Evolutionary conservation across 2,113 vertebrate species (phyloP), one percentile per base, ranked within the genome.

Genomic region (Callaeas wilsoni): DNA sequence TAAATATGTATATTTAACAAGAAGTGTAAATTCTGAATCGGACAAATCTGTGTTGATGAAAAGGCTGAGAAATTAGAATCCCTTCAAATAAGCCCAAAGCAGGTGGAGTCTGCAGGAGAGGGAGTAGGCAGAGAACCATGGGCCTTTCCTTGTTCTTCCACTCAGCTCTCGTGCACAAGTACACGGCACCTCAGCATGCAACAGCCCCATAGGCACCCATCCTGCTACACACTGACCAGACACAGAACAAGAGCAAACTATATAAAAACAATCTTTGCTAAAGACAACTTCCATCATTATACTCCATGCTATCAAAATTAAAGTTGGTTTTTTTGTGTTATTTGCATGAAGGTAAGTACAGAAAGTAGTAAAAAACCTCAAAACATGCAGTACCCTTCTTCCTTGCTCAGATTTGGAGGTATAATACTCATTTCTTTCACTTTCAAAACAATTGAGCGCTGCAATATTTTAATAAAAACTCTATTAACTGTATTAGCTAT

Each of bases 131-230:
- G 17, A 87, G 62, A 79, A 56, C 10, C 0, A 1, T 1, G 0
- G 22, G 5, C 1, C 57, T 68, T 82, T 23, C 37, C 47, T 7
- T 33, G 13, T 30, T 37, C 32, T 80, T 55, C 49, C 1, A 0
- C 29, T 87, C 49, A 35, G n/a, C 26, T 70, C 46, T 67, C 56
- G 57, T 0, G 0, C 32, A 26, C 1, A 3, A 1, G 2, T 59
- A 26, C 21, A 4, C 33, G 64, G 13, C 44, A 33, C 3, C 4
- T 1, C 35, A 70, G 30, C 9, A 17, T 8, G 27, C 39, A 47
- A 41, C 4, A 84, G 59, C 13, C 37, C 26, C 52, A 2, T 4
- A 3, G 6, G 27, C 15, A 50, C 52, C 39, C 37, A 80, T 7
- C 26, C 18, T 59, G 47, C 52, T 42, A 15, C 21, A 55, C 27